Evolutionary conservation across 2,888 invertebrate species (phyloP), one percentile per base, ranked within the genome.

Genomic region (Agapetus fuscipes): DNA sequence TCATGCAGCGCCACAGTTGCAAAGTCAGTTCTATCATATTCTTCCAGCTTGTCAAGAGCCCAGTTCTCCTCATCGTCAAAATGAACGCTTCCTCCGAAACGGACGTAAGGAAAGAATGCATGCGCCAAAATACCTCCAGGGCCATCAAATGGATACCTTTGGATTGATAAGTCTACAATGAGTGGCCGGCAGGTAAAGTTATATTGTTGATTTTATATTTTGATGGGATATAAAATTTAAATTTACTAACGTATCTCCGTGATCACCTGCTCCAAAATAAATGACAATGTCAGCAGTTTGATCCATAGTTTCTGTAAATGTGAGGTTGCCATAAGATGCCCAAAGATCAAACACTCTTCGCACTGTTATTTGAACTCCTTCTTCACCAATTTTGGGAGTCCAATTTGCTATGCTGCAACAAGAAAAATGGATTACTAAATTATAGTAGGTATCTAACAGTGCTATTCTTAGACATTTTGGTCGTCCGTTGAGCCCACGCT

Each of bases 11-110:
- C 84, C 3, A 82, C 80, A 1, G 79, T 71, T 55, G 74, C 79
- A 57, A 83, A 80, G 53, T 83, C 80, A 1, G 74, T 73, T 55
- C 62, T 59, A 17, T 68, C 69, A 2, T 67, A 66, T n/a, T 62
- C 54, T 6, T 66, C 62, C 1, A 58, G 50, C 0, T 60, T 56
- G 34, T 61, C 59, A 49, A 72, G 71, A 13, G 67, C 68, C 85
- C 85, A 86, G 3, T 72, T 55, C 63, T 86, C 85, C 51, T 83
- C 84, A 49, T 81, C 79, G 54, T 87, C 86, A 57, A 87, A 86
- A 58, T 87, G 86, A 50, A 84, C 71, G 49, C 81, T 83, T 3
- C 86, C 86, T 43, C 74, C 75, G 30, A 62, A 62, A 3, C 57
- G 53, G 2, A 58, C 52, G 13, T 78, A 74, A 0, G 85, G 85